These are phyloP conservation scores for Zaprionus capensis DNA, from an alignment of 1,140 invertebrate species.

Conservation along the genomic window DNA sequence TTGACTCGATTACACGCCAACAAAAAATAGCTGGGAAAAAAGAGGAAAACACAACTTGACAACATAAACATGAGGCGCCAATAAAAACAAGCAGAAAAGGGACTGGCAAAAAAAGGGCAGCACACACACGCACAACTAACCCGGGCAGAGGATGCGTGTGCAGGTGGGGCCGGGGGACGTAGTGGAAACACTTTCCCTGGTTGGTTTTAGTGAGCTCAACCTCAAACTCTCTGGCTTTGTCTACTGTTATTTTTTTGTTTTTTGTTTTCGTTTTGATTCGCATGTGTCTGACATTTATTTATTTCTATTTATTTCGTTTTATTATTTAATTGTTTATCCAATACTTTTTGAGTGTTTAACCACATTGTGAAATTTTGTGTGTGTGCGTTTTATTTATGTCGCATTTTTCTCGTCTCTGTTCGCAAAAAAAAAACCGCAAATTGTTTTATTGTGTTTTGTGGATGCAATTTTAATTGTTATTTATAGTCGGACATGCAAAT, in stretches of 20 bases:
- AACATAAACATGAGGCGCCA: constrained; percentile 75
- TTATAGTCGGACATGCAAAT: constrained; percentile 56
- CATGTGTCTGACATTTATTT: constrained; percentile 46
- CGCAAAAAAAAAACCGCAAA: constrained; percentile 59
- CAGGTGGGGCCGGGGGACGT: not conserved
- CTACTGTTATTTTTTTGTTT: constrained; percentile 16
- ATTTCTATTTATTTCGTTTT: constrained; percentile 37
- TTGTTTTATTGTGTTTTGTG: constrained; percentile 68
- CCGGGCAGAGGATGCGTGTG: constrained; percentile 47
- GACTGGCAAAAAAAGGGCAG: constrained; percentile 33
- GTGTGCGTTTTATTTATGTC: constrained; percentile 39
- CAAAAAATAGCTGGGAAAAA: constrained; percentile 41
- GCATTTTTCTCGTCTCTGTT: constrained; percentile 33
- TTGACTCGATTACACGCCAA: constrained; percentile 80
- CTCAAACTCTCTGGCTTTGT: constrained; percentile 17
- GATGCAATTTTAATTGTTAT: constrained; percentile 66
- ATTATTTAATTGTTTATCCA: constrained; percentile 53
- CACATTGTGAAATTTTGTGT: constrained; percentile 50
- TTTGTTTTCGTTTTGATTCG: constrained; percentile 60
- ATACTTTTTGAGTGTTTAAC: constrained; percentile 47
- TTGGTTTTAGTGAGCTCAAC: constrained; percentile 50
- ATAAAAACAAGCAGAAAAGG: constrained; percentile 63
- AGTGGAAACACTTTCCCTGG: constrained; percentile 24
- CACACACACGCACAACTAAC: constrained; percentile 41
- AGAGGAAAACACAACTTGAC: constrained; percentile 53